These are phyloP conservation scores for Acanthornis magna DNA, from an alignment of 2,797 vertebrate genomes.

Conservation along the genomic window DNA sequence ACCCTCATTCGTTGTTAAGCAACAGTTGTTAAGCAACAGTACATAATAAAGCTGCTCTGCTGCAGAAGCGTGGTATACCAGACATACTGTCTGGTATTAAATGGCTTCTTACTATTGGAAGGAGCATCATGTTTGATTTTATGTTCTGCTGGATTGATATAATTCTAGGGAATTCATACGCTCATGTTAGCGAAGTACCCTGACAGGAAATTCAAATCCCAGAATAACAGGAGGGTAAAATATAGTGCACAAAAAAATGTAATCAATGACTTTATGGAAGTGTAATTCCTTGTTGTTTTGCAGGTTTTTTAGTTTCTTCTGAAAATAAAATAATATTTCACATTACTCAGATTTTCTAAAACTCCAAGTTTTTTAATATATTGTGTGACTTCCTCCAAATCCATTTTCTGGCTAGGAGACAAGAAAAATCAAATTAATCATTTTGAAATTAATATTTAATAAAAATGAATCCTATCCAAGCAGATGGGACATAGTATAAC, in stretches of 20 bases:
- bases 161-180: background rate
- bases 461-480: constrained; percentile 3
- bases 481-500: constrained; percentile 38
- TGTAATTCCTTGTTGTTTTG: background rate
- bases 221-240: background rate
- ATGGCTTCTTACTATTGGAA: constrained; percentile 31
- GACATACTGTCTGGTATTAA: constrained; percentile 40
- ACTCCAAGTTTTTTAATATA: background rate
- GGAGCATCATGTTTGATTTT: background rate
- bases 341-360: background rate
- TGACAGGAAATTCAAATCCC: background rate
- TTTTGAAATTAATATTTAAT: constrained; percentile 26
- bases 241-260: background rate
- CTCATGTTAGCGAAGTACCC: background rate
- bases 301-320: background rate
- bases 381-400: background rate
- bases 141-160: background rate
- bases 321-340: background rate
- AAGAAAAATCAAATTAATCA: constrained; percentile 13
- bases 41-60: constrained; percentile 45
- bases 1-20: constrained; percentile 63
- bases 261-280: background rate
- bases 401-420: background rate
- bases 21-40: constrained; percentile 70
- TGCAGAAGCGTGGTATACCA: background rate